Base-by-base conservation (phyloP, 2,797 vertebrate species). In the Takifugu rubripes region DNA sequence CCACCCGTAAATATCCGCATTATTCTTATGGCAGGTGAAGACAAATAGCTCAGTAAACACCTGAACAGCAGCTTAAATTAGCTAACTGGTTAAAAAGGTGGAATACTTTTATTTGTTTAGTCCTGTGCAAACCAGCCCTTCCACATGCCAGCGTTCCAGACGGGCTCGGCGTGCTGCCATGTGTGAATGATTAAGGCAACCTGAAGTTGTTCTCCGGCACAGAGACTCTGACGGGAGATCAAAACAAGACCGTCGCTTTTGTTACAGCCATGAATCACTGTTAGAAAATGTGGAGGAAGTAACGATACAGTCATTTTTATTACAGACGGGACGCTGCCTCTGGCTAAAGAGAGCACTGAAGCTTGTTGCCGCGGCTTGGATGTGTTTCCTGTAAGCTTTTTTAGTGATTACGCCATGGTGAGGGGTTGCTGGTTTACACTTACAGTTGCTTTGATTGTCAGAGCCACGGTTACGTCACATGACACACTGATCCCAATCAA, bases 101-200 rank as follows among this genome's bases (percentile, higher is more conserved):
- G 6, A 16, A 12, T 45, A 48, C 4, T 29, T 40, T 40, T 40
- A 14, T 14, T 14, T 40, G 36, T 12, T 48, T 7, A 24, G 21
- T n/a, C 24, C 49, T 43, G 43, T 33, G 31, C 31, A 2, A 7
- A 33, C 33, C 33, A 43, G 5, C 24, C 27, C 14, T 21, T 64
- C 52, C 31, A 44, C 49, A 40, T 33, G 42, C 61, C 24, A 12
- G 16, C 25, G 26, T 16, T 16, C 42, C 43, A 59, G 21, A 54
- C 6, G 25, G 54, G 29, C 66, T 26, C 70, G 70, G 56, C 75
- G 70, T 58, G 25, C 45, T 73, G 61, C 73, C 84, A 84, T 68
- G 68, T 87, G 85, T 72, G 74, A 84, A 77, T 85, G 84, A 89
- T 86, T 85, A 80, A 74, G 67, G 47, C 74, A 71, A 84, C 75